phyloP scores from a whole-genome alignment of 2,113 vertebrate genomes.

The Gavialis gangeticus region DNA sequence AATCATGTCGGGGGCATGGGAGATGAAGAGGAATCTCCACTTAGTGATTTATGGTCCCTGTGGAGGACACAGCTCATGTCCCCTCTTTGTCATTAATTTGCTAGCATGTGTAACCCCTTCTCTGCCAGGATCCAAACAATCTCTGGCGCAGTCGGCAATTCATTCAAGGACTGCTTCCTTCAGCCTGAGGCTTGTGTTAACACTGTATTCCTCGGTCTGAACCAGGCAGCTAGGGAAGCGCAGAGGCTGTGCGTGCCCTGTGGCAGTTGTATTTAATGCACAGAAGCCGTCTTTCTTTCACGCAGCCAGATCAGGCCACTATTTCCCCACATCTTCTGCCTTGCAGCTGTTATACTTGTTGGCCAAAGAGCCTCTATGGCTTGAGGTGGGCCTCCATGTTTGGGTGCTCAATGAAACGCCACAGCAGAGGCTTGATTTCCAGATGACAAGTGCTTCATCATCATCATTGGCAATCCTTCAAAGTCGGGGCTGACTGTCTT shows the following conservation, averaged over 20 bases:
- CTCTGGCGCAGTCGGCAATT: neutral
- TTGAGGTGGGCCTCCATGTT: neutral
- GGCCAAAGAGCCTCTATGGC: neutral
- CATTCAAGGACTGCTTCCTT: neutral
- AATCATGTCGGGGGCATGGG: too few species aligned
- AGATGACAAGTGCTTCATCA: neutral
- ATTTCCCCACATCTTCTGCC: too few species aligned
- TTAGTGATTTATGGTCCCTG: neutral
- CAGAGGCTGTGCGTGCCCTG: too few species aligned
- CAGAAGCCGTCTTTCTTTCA: neutral
- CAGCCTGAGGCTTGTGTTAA: neutral
- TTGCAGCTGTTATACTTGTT: neutral
- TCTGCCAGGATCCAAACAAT: neutral
- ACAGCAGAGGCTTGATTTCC: neutral
- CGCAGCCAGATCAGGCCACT: too few species aligned
- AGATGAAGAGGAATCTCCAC: neutral
- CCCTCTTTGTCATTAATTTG: neutral
- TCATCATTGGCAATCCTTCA: too few species aligned
- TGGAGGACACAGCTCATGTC: too few species aligned
- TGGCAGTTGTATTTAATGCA: neutral
- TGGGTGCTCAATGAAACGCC: neutral
- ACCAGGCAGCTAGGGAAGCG: too few species aligned
- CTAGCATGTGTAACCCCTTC: neutral
- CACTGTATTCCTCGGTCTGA: rapidly evolving
- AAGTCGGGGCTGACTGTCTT: too few species aligned